Percentiles rank a stretch among this genome's conserved stretches.
phyloP scores from a whole-genome alignment of 2,113 vertebrate genomes.

The Cyanoliseus patagonus region DNA sequence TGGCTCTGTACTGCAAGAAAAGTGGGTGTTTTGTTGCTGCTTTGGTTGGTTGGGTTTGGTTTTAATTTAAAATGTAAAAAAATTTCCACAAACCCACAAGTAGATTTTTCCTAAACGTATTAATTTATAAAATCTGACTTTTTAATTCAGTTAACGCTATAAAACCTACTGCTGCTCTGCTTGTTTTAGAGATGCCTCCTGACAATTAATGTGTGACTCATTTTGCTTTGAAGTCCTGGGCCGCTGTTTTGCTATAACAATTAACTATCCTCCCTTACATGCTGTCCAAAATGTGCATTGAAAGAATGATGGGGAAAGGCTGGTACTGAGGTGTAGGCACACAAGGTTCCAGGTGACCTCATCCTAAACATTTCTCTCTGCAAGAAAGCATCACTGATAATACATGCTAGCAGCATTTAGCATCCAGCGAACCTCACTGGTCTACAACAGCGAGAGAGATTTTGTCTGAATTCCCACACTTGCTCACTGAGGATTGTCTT shows the following conservation, averaged over 20 bases:
- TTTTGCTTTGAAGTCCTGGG: conserved; percentile 1
- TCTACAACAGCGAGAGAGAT: background rate
- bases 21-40: background rate
- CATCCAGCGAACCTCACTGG: background rate
- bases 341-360: background rate
- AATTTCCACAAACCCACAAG: background rate
- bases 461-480: background rate
- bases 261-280: background rate
- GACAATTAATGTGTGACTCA: conserved; percentile 43
- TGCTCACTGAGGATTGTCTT: background rate
- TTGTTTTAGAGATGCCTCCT: conserved; percentile 5
- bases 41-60: background rate
- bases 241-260: background rate
- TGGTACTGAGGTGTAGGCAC: background rate
- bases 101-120: background rate
- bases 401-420: background rate
- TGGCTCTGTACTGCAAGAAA: background rate
- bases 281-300: background rate
- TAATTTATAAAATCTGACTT: background rate
- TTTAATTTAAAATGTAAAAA: background rate
- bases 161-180: background rate
- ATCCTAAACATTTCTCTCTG: background rate
- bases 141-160: background rate
- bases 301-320: background rate
- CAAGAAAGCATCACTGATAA: background rate